Percentiles rank a stretch among this genome's conserved stretches.
Evolutionary conservation across 37 sponge, comb jelly and placozoan species (phyloP).

Genomic region (Crambe crambe): DNA sequence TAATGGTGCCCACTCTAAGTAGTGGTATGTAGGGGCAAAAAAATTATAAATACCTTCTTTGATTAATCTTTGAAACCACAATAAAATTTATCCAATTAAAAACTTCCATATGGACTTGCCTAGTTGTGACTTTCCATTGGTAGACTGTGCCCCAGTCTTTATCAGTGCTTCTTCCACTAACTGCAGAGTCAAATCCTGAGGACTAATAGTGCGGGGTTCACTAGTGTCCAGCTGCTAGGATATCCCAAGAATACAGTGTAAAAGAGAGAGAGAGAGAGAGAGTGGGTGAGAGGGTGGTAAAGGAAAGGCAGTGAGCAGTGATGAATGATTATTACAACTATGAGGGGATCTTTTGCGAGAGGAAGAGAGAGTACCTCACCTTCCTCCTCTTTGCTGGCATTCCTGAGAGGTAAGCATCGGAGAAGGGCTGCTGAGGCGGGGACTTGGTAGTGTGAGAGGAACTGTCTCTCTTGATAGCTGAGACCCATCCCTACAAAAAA

Average conservation of each 20-base stretch:
- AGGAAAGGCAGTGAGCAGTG: background rate
- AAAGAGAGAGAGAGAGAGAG: too few relatives aligned
- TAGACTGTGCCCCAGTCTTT: conserved; percentile 25
- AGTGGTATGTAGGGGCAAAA: conserved; percentile 1
- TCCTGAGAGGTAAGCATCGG: conserved; percentile 57
- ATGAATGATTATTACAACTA: background rate
- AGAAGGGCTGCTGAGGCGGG: conserved; percentile 36
- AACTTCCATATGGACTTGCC: background rate
- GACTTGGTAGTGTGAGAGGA: background rate
- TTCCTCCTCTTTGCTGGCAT: conserved; percentile 74
- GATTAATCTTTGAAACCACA: too few relatives aligned
- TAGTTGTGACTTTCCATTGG: conserved; percentile 25
- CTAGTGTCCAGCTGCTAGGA: conserved; percentile 27
- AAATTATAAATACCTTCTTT: background rate
- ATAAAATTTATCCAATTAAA: too few relatives aligned
- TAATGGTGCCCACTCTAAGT: background rate
- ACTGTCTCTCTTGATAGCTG: conserved; percentile 34
- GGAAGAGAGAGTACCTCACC: conserved; percentile 15
- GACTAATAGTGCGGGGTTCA: background rate
- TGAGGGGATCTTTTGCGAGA: background rate
- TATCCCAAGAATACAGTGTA: background rate
- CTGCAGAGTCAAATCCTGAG: background rate
- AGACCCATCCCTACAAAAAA: conserved; percentile 49
- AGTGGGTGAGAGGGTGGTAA: background rate
- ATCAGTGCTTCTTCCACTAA: conserved; percentile 7